Base-by-base conservation (phyloP, 2,888 invertebrate species). In the Eupithecia insigniata region DNA sequence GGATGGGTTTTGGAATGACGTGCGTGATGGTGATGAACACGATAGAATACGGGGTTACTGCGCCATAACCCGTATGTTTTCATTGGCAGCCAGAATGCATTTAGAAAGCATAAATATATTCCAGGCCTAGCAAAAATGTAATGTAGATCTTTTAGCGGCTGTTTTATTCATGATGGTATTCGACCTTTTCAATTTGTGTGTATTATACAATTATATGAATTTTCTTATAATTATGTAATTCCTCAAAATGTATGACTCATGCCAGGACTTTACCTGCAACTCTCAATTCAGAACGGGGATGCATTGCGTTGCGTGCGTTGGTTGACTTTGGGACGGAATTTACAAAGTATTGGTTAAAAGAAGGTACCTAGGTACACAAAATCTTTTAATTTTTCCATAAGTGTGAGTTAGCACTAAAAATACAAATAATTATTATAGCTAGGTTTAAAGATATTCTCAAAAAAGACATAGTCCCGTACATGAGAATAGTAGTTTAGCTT, bases 1-100 rank as follows among this genome's bases (percentile, higher is more conserved):
- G 36, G 72, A 74, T 70, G 30, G 62, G 51, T 71, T 66, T 55
- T 64, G n/a, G 43, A 30, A 67, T 66, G 26, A 67, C 61, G 69
- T 72, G 66, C 66, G 14, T 67, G 39, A 65, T 58, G 58, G 64
- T 69, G 61, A 67, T 67, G 62, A 67, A 22, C 68, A 62, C 66
- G 72, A 66, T 32, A 67, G 22, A 26, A 16, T 60, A 32, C 51
- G 61, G 61, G 64, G 16, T 51, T 43, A 39, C 32, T 39, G 43
- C 43, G 66, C 5, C 16, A 62, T 34, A 62, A 32, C 34, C n/a
- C 10, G 4, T n/a, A 62, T 62, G 34, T 62, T 62, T 62, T 62
- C 61, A 5, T 62, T 34, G 32, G 22, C 26, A 26, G 26, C 55
- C 14, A 55, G 22, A 22, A 22, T 51, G 46, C 46, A 51, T 22